These are phyloP conservation scores for Eremobia ochroleuca DNA, from an alignment of 2,888 invertebrate species.

Conservation along the genomic window DNA sequence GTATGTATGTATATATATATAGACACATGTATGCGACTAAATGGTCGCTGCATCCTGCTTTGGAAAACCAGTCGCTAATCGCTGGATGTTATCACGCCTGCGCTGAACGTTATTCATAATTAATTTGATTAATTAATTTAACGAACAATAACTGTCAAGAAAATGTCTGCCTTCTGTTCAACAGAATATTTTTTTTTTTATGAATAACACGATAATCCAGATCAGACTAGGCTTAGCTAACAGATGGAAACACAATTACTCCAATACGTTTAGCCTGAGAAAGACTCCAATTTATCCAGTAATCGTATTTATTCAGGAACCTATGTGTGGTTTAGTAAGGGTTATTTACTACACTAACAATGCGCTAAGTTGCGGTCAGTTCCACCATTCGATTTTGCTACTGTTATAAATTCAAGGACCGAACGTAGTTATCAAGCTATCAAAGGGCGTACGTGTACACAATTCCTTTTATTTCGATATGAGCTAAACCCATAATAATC, in stretches of 20 bases:
- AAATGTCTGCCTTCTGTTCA: slow-evolving; percentile 2
- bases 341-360: slow-evolving; percentile 34
- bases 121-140: slow-evolving; percentile 33
- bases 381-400: neutral
- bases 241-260: slow-evolving; percentile 16
- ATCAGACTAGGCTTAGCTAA: slow-evolving; percentile 7
- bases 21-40: too few species aligned
- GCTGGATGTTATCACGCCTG: neutral
- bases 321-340: slow-evolving; percentile 13
- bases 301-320: slow-evolving; percentile 39
- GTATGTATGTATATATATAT: too few species aligned
- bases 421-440: neutral
- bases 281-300: slow-evolving; percentile 26
- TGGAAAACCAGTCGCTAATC: neutral
- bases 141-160: slow-evolving; percentile 22
- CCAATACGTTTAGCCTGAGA: slow-evolving; percentile 8
- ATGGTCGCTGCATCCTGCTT: neutral
- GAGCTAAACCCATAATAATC: neutral
- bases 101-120: slow-evolving; percentile 5
- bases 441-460: neutral
- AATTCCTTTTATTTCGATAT: neutral
- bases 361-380: too few species aligned
- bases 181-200: slow-evolving; percentile 11
- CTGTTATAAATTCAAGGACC: neutral
- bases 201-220: slow-evolving; percentile 23